Conservation (phyloP, 1,140 invertebrate genomes). For the Parapsyche elsis region DNA sequence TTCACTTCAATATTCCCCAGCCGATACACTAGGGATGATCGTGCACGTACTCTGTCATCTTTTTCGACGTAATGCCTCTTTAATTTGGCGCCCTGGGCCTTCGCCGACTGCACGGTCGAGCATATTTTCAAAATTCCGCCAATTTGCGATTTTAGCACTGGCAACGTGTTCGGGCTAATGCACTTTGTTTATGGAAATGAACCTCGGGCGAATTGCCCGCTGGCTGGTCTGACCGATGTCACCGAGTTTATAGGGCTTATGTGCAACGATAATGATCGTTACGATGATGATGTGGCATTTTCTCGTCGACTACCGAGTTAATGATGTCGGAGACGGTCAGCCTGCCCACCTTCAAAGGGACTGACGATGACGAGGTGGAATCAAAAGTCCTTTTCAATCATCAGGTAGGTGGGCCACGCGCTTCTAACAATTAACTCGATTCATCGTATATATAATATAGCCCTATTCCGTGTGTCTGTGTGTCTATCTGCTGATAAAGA, state of each 20-base stretch:
- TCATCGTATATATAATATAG: not conserved
- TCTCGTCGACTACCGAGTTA: not conserved
- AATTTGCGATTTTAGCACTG: not conserved
- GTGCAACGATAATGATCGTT: not conserved
- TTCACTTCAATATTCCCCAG: too few relatives aligned
- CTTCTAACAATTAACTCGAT: conserved; percentile 4
- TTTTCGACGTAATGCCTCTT: not conserved
- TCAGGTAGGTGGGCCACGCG: not conserved
- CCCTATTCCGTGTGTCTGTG: not conserved
- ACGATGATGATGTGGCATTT: not conserved
- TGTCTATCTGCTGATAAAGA: not conserved
- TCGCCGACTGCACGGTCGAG: too few relatives aligned
- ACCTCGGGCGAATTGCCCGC: not conserved
- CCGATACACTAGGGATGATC: not conserved
- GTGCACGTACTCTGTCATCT: not conserved
- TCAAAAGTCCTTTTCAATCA: not conserved
- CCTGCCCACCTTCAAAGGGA: not conserved
- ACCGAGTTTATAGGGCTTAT: not conserved
- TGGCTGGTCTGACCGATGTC: not conserved
- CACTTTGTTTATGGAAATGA: not conserved
- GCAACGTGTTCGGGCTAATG: not conserved
- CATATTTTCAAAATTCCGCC: too few relatives aligned
- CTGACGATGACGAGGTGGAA: not conserved
- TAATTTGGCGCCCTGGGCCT: not conserved
- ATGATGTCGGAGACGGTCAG: not conserved